Evolutionary conservation across 1,140 invertebrate genomes (phyloP).

Genomic region (Lordiphosa stackelbergi): DNA sequence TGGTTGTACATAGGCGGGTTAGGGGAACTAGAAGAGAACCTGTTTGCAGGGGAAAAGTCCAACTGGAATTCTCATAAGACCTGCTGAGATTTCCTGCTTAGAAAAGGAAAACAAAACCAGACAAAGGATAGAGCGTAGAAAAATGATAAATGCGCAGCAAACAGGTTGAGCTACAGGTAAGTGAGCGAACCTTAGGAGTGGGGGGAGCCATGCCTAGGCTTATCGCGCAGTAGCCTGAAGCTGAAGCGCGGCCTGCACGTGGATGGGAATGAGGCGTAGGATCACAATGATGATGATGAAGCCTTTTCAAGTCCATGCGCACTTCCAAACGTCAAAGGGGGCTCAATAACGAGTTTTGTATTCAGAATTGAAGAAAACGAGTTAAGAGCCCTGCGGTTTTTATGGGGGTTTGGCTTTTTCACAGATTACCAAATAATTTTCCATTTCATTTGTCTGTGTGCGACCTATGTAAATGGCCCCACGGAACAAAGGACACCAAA

Average conservation of each 20-base stretch:
- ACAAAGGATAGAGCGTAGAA: conserved; percentile 37
- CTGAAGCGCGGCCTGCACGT: conserved; percentile 65
- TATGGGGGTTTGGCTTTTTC: conserved; percentile 74
- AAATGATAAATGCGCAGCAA: conserved; percentile 67
- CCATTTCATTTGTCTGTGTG: conserved; percentile 26
- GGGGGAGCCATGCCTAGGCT: conserved; percentile 2
- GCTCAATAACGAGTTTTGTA: conserved; percentile 60
- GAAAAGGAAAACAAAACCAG: conserved; percentile 63
- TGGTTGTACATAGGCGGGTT: conserved; percentile 24
- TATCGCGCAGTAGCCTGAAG: conserved; percentile 49
- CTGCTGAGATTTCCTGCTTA: conserved; percentile 64
- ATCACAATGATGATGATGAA: conserved; percentile 48
- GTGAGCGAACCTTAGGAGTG: conserved; percentile 6
- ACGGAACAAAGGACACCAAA: conserved; percentile 39
- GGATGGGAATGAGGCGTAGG: conserved; percentile 29
- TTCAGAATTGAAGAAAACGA: conserved; percentile 47
- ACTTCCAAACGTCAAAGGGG: conserved; percentile 56
- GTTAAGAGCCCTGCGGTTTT: conserved; percentile 67
- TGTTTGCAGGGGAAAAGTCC: conserved; percentile 70
- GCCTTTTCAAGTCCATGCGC: conserved; percentile 56
- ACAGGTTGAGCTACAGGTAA: conserved; percentile 69
- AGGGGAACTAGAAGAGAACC: conserved; percentile 53
- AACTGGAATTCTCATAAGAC: conserved; percentile 64
- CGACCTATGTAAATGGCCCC: conserved; percentile 29
- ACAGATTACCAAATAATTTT: conserved; percentile 70